phyloP scores from a whole-genome alignment of 2,113 vertebrate species.

The Pleuronectes platessa region DNA sequence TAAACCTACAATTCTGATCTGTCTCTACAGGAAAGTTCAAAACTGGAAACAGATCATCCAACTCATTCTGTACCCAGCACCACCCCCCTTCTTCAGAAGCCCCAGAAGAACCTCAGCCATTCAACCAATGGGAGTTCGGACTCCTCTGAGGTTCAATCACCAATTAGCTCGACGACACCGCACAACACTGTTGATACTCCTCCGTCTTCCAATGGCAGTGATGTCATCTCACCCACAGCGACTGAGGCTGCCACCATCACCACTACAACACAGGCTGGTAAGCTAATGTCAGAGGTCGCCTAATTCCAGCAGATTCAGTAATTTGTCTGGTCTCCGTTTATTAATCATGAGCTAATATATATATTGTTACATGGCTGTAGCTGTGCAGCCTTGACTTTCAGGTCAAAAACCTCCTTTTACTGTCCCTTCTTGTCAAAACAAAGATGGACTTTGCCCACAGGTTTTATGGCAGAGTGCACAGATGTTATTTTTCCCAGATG shows the following conservation, averaged over 20 bases:
- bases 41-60: background rate
- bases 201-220: conserved; percentile 66
- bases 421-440: background rate
- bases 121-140: conserved; percentile 49
- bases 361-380: conserved; percentile 23
- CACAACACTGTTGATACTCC: background rate
- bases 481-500: conserved; percentile 39
- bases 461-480: conserved; percentile 31
- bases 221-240: conserved; percentile 9
- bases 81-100: conserved; percentile 57
- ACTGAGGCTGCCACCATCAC: background rate
- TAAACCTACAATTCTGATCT: background rate
- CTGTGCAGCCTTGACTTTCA: conserved; percentile 3
- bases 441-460: background rate
- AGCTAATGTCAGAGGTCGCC: conserved; percentile 27
- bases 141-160: background rate
- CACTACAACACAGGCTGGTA: conserved; percentile 70
- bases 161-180: conserved; percentile 58
- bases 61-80: conserved; percentile 49
- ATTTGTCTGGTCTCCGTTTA: conserved; percentile 38
- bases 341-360: conserved; percentile 35
- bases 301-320: conserved; percentile 29
- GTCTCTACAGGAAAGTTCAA: conserved; percentile 46
- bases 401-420: background rate
- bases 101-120: conserved; percentile 61